phyloP scores from a whole-genome alignment of 1,140 invertebrate genomes.

The Hyposmocoma kahamanoa region DNA sequence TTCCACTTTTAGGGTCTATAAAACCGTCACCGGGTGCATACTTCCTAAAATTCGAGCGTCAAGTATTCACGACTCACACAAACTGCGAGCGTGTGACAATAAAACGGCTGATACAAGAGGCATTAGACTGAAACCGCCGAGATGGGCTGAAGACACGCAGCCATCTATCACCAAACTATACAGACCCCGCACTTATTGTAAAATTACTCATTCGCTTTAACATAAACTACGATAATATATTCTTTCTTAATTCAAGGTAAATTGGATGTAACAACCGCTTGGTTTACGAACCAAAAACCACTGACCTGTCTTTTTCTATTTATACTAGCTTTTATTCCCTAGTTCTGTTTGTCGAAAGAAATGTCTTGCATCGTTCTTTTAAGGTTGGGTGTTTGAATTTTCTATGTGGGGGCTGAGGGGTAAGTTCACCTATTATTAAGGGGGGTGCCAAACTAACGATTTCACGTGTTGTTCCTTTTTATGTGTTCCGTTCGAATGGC shows the following conservation, averaged over 20 bases:
- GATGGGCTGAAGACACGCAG: conserved; percentile 58
- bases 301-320: too few relatives aligned
- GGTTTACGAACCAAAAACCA: too few relatives aligned
- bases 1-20: conserved; percentile 55
- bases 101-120: conserved; percentile 64
- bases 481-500: conserved; percentile 51
- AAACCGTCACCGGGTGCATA: conserved; percentile 55
- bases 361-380: too few relatives aligned
- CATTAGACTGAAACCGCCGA: conserved; percentile 45
- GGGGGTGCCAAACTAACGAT: conserved; percentile 61
- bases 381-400: too few relatives aligned
- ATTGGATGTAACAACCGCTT: too few relatives aligned
- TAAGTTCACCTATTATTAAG: conserved; percentile 62
- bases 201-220: too few relatives aligned
- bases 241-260: too few relatives aligned
- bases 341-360: too few relatives aligned
- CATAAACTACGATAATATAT: too few relatives aligned
- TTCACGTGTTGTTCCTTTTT: conserved; percentile 60
- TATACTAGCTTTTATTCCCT: too few relatives aligned
- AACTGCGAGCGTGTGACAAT: conserved; percentile 57
- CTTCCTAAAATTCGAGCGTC: too few relatives aligned
- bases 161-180: conserved; percentile 22
- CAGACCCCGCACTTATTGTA: conserved; percentile 27
- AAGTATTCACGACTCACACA: conserved; percentile 52
- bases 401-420: conserved; percentile 39